Conservation (phyloP, 1,140 invertebrate species). For the Doryteuthis pealeii region DNA sequence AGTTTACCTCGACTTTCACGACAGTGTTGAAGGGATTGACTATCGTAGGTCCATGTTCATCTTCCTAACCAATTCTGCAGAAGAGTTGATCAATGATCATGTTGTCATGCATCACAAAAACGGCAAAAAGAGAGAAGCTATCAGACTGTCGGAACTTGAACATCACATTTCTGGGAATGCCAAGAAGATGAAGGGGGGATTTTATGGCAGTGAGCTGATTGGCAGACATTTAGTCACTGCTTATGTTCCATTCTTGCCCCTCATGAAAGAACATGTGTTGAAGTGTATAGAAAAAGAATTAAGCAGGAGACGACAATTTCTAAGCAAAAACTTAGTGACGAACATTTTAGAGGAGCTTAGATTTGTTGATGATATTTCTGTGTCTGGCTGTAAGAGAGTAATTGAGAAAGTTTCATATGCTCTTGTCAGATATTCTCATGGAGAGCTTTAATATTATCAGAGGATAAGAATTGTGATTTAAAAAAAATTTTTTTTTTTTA, state of each 20-base stretch:
- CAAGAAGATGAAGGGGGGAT: slow-evolving; percentile 35
- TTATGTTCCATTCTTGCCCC: slow-evolving; percentile 89
- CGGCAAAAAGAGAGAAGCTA: slow-evolving; percentile 26
- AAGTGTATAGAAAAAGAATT: slow-evolving; percentile 68
- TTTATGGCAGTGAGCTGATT: slow-evolving; percentile 68
- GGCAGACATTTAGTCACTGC: slow-evolving; percentile 83
- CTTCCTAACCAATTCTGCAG: slow-evolving; percentile 68
- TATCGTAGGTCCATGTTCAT: slow-evolving; percentile 79
- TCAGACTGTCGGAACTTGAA: slow-evolving; percentile 37
- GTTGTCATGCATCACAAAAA: slow-evolving; percentile 28
- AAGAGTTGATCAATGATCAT: slow-evolving; percentile 28
- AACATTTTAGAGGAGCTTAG: slow-evolving; percentile 34
- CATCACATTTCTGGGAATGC: slow-evolving; percentile 28
- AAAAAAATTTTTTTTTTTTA: too few species aligned
- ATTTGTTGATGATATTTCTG: slow-evolving; percentile 34
- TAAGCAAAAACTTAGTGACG: slow-evolving; percentile 25
- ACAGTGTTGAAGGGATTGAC: slow-evolving; percentile 63
- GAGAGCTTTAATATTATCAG: too few species aligned
- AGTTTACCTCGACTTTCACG: slow-evolving; percentile 86
- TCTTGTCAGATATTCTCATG: background rate
- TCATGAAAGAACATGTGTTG: slow-evolving; percentile 81
- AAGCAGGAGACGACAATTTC: slow-evolving; percentile 21
- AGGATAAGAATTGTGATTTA: too few species aligned
- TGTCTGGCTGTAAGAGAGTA: slow-evolving; percentile 43
- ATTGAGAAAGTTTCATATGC: slow-evolving; percentile 40